Conservation (phyloP, 2,113 vertebrate genomes). For the Cisticola juncidis region DNA sequence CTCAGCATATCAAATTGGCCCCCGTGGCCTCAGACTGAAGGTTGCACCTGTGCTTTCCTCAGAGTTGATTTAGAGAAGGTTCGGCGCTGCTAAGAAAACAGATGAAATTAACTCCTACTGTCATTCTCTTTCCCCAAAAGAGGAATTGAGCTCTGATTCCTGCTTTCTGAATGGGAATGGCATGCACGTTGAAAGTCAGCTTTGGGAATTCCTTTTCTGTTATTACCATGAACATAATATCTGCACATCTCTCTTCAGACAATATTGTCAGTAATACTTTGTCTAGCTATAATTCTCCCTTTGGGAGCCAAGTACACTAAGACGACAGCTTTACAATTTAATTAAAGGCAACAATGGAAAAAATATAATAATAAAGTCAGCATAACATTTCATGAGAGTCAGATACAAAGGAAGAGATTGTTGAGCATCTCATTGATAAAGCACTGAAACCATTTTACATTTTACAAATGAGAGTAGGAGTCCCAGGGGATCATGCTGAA, state of each 20-base stretch:
- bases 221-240: constrained; percentile 55
- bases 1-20: neutral
- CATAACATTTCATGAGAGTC: neutral
- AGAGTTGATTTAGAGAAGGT: neutral
- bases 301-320: constrained; percentile 43
- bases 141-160: neutral
- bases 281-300: constrained; percentile 60
- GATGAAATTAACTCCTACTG: neutral
- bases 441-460: neutral
- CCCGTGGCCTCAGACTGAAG: neutral
- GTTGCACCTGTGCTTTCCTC: neutral
- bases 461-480: neutral
- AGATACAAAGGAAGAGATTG: neutral
- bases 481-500: neutral
- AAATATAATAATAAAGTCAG: constrained; percentile 39
- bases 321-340: constrained; percentile 59
- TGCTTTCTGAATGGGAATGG: constrained; percentile 46
- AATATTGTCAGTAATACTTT: constrained; percentile 69
- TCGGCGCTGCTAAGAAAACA: neutral
- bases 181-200: constrained; percentile 30
- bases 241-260: constrained; percentile 57
- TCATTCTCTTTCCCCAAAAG: neutral
- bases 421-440: neutral
- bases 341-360: constrained; percentile 63
- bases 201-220: constrained; percentile 62